Conservation (phyloP, 1,140 invertebrate genomes). For the Ctenoplectra terminalis region DNA sequence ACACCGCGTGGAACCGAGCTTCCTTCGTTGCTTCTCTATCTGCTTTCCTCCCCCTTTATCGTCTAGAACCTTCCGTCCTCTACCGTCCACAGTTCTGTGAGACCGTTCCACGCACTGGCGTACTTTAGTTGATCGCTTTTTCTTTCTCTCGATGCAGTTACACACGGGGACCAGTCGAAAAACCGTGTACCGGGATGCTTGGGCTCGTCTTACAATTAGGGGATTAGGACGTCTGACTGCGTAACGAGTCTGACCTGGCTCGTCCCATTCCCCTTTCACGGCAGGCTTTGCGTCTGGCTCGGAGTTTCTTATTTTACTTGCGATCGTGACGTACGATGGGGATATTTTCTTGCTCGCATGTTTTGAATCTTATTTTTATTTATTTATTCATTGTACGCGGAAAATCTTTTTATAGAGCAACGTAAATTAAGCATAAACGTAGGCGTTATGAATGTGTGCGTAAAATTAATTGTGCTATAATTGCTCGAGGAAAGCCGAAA, state of each 20-base stretch:
- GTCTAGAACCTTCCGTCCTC: background rate
- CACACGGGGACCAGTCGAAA: background rate
- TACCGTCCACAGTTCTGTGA: background rate
- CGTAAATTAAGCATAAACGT: too few relatives aligned
- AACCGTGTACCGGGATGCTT: background rate
- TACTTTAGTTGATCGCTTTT: background rate
- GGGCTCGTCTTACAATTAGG: conserved; percentile 32
- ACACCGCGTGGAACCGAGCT: conserved; percentile 6
- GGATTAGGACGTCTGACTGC: conserved; percentile 36
- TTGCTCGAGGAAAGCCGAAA: too few relatives aligned
- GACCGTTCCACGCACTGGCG: background rate
- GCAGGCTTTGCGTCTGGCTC: background rate
- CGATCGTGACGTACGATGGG: too few relatives aligned
- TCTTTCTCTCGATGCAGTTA: background rate
- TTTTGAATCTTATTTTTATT: too few relatives aligned
- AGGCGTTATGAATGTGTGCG: too few relatives aligned
- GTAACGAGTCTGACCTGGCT: conserved; percentile 36
- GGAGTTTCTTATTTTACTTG: background rate
- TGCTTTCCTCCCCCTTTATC: background rate
- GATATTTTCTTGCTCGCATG: too few relatives aligned
- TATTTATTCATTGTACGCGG: too few relatives aligned
- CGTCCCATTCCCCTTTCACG: conserved; percentile 9
- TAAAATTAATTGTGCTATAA: too few relatives aligned
- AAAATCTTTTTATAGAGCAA: too few relatives aligned
- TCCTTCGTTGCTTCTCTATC: conserved; percentile 27